Evolutionary conservation across 1,140 invertebrate genomes (phyloP), one percentile per base, ranked within the genome.

Genomic region (Bombus ignitus): DNA sequence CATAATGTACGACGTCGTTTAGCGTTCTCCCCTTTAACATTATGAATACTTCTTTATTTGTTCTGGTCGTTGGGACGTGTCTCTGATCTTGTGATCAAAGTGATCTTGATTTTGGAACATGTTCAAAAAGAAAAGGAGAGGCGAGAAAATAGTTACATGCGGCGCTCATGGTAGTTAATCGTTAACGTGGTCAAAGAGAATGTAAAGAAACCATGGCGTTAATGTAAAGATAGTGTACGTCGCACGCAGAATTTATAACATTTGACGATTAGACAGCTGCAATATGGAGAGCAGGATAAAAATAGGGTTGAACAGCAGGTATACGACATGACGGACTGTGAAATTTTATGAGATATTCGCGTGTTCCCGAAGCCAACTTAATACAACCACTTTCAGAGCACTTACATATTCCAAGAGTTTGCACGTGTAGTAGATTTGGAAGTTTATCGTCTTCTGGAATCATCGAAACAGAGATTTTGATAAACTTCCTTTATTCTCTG

Each of bases 241-340:
- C 22, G 18, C 8, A 25, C 22, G 32, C 5, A n/a, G 15, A 71
- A 90, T 90, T 90, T 88, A 90, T 88, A 90, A 75, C 79, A 47
- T 59, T 25, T 32, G 37, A 74, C 37, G 59, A 85, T 89, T 86
- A 82, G 79, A 90, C 88, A 90, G 88, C 86, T 90, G 86, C 81
- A 88, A 81, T 42, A 3, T 35, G n/a, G 59, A 53, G 53, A 66
- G 53, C 47, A 47, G 18, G 59, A n/a, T 87, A 90, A 90, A 89
- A 90, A 89, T 90, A 90, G 81, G 6, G 42, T 2, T 57, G 77
- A 5, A 35, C 32, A 42, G 37, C 35, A 25, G 18, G 39, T 82
- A 70, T 72, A 81, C 59, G 62, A 75, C 53, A 72, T 78, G 37
- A 47, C 5, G 9, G 5, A 79, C 47, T 32, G 59, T 73, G 37